Conservation (phyloP, 2,113 vertebrate species). For the Hemiscyllium ocellatum region DNA sequence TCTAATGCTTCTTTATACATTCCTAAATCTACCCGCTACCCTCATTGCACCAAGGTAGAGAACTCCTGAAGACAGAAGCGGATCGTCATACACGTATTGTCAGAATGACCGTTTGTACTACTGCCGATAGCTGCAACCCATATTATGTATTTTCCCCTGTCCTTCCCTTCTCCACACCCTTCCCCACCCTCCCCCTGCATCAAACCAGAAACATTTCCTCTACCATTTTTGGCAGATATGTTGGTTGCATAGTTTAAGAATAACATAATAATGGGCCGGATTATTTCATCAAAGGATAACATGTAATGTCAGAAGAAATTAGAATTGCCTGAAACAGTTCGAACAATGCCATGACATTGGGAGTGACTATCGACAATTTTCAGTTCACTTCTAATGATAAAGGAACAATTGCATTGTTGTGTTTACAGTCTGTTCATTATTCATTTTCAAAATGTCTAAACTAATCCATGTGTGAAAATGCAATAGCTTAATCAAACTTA, state of each 20-base stretch:
- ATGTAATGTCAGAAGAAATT: constrained; percentile 2
- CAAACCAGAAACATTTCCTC: constrained; percentile 30
- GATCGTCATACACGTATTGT: background rate
- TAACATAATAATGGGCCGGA: constrained; percentile 30
- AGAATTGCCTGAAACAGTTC: constrained; percentile 28
- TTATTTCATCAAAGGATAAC: constrained; percentile 26
- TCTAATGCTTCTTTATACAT: background rate
- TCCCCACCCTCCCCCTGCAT: background rate
- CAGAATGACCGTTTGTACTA: background rate
- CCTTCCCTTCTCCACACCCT: background rate
- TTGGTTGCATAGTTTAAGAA: constrained; percentile 35
- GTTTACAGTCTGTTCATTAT: background rate
- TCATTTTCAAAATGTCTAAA: background rate
- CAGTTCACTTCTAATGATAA: background rate
- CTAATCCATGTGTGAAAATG: background rate
- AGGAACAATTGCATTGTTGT: background rate
- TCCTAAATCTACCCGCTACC: background rate
- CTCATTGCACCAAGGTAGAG: background rate
- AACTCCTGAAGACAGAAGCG: background rate
- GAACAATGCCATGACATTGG: too few relatives aligned
- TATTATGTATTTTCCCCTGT: background rate
- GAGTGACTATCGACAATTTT: background rate
- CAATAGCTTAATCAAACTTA: background rate
- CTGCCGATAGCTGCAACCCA: background rate
- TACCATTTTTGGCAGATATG: constrained; percentile 27